phyloP scores from a whole-genome alignment of 2,797 vertebrate species.

The Etheostoma perlongum region DNA sequence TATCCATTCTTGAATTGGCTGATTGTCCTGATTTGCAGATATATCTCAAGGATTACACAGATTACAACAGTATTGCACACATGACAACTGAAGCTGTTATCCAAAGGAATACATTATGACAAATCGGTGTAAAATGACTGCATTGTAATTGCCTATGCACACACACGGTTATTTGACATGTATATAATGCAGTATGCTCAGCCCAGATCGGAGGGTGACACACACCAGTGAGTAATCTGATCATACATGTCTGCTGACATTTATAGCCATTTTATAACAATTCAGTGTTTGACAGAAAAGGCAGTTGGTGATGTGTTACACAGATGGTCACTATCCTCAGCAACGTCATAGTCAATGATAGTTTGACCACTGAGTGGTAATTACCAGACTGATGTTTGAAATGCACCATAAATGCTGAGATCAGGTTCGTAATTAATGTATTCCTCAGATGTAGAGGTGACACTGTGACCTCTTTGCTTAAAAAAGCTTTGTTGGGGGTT shows the following conservation, averaged over 20 bases:
- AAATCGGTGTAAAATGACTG: constrained; percentile 36
- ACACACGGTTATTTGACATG: constrained; percentile 50
- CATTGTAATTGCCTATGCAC: constrained; percentile 36
- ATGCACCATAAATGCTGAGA: constrained; percentile 47
- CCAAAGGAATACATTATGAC: constrained; percentile 37
- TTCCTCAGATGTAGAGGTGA: constrained; percentile 63
- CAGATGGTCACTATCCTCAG: constrained; percentile 69
- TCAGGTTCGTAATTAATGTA: constrained; percentile 62
- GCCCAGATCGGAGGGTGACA: constrained; percentile 60
- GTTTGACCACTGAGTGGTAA: constrained; percentile 65
- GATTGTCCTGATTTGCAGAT: constrained; percentile 44
- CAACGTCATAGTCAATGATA: constrained; percentile 54
- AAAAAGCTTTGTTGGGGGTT: constrained; percentile 24
- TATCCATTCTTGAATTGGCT: constrained; percentile 36
- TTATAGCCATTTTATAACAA: constrained; percentile 68
- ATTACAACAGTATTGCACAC: constrained; percentile 47
- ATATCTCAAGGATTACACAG: constrained; percentile 51
- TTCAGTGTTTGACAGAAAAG: constrained; percentile 61
- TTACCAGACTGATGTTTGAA: constrained; percentile 63
- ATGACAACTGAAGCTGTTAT: constrained; percentile 40
- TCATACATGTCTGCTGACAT: constrained; percentile 72
- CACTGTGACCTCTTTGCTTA: constrained; percentile 56
- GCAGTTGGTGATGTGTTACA: constrained; percentile 56
- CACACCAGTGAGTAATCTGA: constrained; percentile 65
- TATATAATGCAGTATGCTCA: constrained; percentile 51